Base-by-base conservation (phyloP, 2,113 vertebrate genomes). In the Chinchilla lanigera region DNA sequence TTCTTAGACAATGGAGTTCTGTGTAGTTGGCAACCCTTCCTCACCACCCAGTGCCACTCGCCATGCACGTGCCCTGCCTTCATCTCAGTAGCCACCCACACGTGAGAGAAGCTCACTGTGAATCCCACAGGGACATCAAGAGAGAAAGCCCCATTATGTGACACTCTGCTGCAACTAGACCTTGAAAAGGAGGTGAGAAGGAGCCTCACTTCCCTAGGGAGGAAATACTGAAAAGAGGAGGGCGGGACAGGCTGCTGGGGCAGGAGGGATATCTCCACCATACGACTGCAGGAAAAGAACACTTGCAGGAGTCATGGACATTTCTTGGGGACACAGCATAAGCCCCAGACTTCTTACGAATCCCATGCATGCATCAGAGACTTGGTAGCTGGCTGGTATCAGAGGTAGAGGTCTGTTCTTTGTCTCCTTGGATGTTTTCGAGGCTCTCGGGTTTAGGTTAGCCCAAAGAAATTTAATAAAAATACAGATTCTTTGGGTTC, bases 341-440 rank as follows among this genome's bases (percentile, higher is more conserved):
- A 60, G 38, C 47, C 5, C 20, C 54, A 4, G 26, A 24, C 10
- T 19, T 33, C 26, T 35, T 24, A 16, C n/a, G 4, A 47, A 30
- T 67, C 19, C 2, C 5, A 0, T 2, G 35, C 11, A 0, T 17
- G 35, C 1, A 0, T 44, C 10, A 4, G 30, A 67, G 7, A 9
- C 67, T 13, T 8, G 61, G 88, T n/a, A 60, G 28, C 63, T 54
- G 22, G n/a, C 61, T 38, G 47, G 30, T 3, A 0, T 38, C 24
- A 33, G 20, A 56, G 17, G 54, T 38, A 12, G 5, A 67, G 10
- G 24, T n/a, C 33, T 56, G 0, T n/a, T 44, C 41, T 26, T 54
- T 50, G 41, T 92, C 61, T 12, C 44, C 26, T 26, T 12, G 19
- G 30, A 26, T 38, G 30, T 56, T 86, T 78, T 28, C 73, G 61